phyloP scores from a whole-genome alignment of 1,140 invertebrate genomes.

The Battus philenor region DNA sequence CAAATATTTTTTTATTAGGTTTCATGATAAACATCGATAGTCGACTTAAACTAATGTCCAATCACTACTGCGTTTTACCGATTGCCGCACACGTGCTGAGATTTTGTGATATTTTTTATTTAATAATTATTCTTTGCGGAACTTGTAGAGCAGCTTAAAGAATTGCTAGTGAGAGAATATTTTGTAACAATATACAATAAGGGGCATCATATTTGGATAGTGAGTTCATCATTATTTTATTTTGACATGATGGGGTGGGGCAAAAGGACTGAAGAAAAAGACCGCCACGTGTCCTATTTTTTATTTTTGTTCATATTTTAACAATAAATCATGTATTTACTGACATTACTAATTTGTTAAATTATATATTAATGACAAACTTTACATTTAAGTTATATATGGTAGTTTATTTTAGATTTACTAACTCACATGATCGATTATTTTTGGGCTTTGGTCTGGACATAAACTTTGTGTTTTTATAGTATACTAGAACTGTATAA shows the following conservation, averaged over 20 bases:
- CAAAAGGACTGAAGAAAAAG: constrained; percentile 61
- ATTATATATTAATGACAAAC: too few species aligned
- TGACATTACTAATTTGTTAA: too few species aligned
- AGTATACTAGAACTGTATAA: too few species aligned
- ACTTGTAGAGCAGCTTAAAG: constrained; percentile 27
- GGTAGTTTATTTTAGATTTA: constrained; percentile 19
- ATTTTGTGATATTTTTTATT: constrained; percentile 67
- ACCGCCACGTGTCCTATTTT: constrained; percentile 70
- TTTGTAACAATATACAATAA: constrained; percentile 33
- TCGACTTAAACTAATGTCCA: constrained; percentile 20
- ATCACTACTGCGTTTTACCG: constrained; percentile 62
- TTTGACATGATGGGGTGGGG: constrained; percentile 68
- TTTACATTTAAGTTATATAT: constrained; percentile 10
- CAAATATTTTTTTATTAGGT: too few species aligned
- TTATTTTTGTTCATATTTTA: constrained; percentile 33
- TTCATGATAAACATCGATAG: constrained; percentile 17
- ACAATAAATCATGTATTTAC: too few species aligned
- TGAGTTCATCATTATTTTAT: constrained; percentile 57
- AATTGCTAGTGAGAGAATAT: constrained; percentile 30
- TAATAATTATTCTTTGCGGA: constrained; percentile 54
- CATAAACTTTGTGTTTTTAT: too few species aligned
- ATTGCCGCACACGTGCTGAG: constrained; percentile 70
- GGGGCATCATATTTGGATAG: constrained; percentile 37
- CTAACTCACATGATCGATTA: constrained; percentile 41
- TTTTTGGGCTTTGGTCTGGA: too few species aligned